A percentile compares a stretch with the other conserved stretches of the same genome.
These are phyloP conservation scores for Dermolepida albohirtum DNA, from an alignment of 2,888 invertebrate genomes.

Conservation along the genomic window DNA sequence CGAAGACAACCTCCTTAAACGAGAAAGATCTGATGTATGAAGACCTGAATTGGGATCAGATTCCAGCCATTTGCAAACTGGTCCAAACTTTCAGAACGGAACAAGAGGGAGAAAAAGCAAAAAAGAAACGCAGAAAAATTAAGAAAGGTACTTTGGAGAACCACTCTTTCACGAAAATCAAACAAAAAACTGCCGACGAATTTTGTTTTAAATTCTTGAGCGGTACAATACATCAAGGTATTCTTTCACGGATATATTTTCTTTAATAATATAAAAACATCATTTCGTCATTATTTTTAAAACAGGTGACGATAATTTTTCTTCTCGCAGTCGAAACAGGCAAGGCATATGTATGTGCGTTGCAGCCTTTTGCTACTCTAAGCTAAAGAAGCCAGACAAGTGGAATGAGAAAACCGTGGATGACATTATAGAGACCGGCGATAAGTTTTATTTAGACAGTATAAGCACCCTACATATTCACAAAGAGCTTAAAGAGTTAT, in stretches of 20 bases:
- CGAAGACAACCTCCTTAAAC: conserved; percentile 58
- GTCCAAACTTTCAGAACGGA: conserved; percentile 62
- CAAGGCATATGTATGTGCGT: conserved; percentile 72
- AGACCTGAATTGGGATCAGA: conserved; percentile 51
- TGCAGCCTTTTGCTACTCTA: conserved; percentile 71
- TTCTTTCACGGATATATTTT: background rate
- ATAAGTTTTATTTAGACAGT: conserved; percentile 65
- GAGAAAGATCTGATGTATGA: conserved; percentile 53
- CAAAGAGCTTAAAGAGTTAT: conserved; percentile 50
- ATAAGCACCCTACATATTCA: conserved; percentile 57
- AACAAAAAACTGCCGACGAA: conserved; percentile 58
- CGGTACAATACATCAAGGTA: conserved; percentile 61
- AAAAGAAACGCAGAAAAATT: conserved; percentile 55
- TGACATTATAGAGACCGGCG: conserved; percentile 69
- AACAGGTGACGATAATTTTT: conserved; percentile 58
- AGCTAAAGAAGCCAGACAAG: conserved; percentile 70
- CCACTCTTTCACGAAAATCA: conserved; percentile 62
- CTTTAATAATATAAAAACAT: background rate
- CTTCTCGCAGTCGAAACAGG: conserved; percentile 55
- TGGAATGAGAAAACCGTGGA: conserved; percentile 75
- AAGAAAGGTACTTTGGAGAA: conserved; percentile 62
- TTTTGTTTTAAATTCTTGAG: conserved; percentile 60
- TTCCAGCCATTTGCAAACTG: conserved; percentile 51
- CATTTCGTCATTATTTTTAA: background rate
- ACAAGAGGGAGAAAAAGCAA: conserved; percentile 56